Base-by-base conservation (phyloP, 2,888 invertebrate species). In the Xestobium rufovillosum region DNA sequence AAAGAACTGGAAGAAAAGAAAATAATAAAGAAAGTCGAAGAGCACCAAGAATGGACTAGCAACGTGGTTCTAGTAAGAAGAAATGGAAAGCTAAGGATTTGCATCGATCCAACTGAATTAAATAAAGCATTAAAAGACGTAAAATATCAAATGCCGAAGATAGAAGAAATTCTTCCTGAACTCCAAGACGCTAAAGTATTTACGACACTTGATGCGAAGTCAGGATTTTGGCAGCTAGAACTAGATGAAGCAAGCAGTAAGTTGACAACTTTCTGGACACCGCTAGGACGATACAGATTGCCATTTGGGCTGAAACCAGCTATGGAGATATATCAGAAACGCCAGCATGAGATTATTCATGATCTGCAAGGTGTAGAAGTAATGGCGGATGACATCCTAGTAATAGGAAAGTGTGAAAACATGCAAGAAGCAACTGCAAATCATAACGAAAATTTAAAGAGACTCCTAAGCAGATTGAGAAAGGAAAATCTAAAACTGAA, bases 391-490 rank as follows among this genome's bases (percentile, higher is more conserved):
- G 42, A 46, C 26, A 41, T 45, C 2, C 17, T 47, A 13, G 19
- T 47, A 4, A 35, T 15, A 4, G 41, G 38, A 1, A 26, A 17
- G 11, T 43, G 45, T 28, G 27, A 37, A 17, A 41, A 38, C 3
- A 13, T 14, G 4, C 34, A 43, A 39, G 34, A 43, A 31, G 42
- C 43, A 4, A 17, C 34, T n/a, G 31, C 25, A 17, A 43, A 50
- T 11, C 50, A 51, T 34, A 39, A 50, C 38, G 11, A 25, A 16
- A 42, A 25, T n/a, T n/a, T n/a, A n/a, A n/a, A n/a, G n/a, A n/a
- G n/a, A n/a, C n/a, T n/a, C n/a, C n/a, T n/a, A n/a, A n/a, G n/a
- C n/a, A n/a, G n/a, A n/a, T n/a, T n/a, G n/a, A n/a, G n/a, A n/a
- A n/a, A n/a, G n/a, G n/a, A n/a, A n/a, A n/a, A n/a, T n/a, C n/a